Percentiles rank a stretch among this genome's conserved stretches.
Conservation (phyloP, 2,113 vertebrate genomes). For the Nothobranchius furzeri region DNA sequence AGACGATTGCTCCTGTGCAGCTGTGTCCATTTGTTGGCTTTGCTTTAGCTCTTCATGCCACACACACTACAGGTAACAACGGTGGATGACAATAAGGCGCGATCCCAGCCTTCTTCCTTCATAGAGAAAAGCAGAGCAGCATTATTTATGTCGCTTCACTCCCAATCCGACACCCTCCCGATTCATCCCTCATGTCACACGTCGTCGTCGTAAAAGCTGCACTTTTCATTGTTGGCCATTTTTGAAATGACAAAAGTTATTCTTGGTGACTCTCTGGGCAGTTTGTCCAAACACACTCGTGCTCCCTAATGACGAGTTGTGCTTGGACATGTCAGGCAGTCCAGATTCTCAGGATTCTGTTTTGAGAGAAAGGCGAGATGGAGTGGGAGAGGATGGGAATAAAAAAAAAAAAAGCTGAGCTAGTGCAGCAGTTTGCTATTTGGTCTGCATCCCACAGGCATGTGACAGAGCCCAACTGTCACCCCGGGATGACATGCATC, state of each 20-base stretch:
- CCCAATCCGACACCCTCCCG: neutral
- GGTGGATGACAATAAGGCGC: neutral
- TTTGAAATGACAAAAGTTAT: conserved; percentile 8
- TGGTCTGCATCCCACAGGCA: conserved; percentile 59
- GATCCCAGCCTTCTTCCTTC: neutral
- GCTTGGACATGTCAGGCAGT: conserved; percentile 53
- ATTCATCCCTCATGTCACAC: neutral
- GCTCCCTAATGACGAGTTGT: conserved; percentile 57
- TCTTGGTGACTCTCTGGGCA: conserved; percentile 23
- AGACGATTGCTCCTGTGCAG: conserved; percentile 40
- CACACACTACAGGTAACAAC: neutral
- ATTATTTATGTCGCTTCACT: conserved; percentile 9
- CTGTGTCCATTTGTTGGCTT: conserved; percentile 42
- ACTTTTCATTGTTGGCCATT: conserved; percentile 24
- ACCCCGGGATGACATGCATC: conserved; percentile 57
- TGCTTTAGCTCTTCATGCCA: neutral
- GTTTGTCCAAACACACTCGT: conserved; percentile 55
- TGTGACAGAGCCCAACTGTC: conserved; percentile 66
- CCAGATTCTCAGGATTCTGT: conserved; percentile 48
- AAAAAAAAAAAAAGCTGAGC: conserved; percentile 41
- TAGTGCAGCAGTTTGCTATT: conserved; percentile 62
- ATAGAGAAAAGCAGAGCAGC: neutral
- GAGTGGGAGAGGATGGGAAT: conserved; percentile 39
- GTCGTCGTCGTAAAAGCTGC: conserved; percentile 12
- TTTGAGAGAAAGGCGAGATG: conserved; percentile 41